A percentile compares a stretch with the other conserved stretches of the same genome.
phyloP scores from a whole-genome alignment of 2,888 invertebrate genomes.

The Kryphioiulus occultus region DNA sequence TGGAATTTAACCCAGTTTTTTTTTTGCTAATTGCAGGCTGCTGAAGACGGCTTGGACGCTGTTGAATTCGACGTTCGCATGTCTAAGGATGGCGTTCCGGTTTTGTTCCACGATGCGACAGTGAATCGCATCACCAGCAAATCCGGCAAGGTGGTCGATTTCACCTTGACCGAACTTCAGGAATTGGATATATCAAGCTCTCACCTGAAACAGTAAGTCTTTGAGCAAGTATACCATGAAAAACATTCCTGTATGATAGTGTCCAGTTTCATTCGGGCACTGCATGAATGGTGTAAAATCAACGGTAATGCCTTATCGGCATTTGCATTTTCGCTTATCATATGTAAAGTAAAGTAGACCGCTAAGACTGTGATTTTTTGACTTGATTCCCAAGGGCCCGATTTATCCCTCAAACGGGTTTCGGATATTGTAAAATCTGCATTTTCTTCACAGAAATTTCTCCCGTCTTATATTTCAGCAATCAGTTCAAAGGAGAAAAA shows the following conservation, averaged over 20 bases:
- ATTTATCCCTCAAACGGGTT: not conserved
- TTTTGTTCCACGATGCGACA: slow-evolving; percentile 78
- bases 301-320: too few relatives aligned
- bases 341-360: too few relatives aligned
- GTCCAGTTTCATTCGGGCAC: not conserved
- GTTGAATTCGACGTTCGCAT: slow-evolving; percentile 80
- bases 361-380: too few relatives aligned
- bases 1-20: too few relatives aligned
- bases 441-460: not conserved
- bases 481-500: slow-evolving; percentile 68
- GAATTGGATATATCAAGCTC: slow-evolving; percentile 72
- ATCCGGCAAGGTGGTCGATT: slow-evolving; percentile 66
- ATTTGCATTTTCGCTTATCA: too few relatives aligned
- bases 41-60: slow-evolving; percentile 74
- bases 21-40: slow-evolving; percentile 68
- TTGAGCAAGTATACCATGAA: not conserved
- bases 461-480: slow-evolving; percentile 62
- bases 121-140: slow-evolving; percentile 72
- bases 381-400: too few relatives aligned
- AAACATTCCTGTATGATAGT: not conserved
- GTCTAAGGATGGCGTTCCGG: slow-evolving; percentile 76
- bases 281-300: too few relatives aligned
- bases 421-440: too few relatives aligned
- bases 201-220: slow-evolving; percentile 59
- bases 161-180: slow-evolving; percentile 72